Conservation (phyloP, 2,113 vertebrate genomes). For the Abramis brama region DNA sequence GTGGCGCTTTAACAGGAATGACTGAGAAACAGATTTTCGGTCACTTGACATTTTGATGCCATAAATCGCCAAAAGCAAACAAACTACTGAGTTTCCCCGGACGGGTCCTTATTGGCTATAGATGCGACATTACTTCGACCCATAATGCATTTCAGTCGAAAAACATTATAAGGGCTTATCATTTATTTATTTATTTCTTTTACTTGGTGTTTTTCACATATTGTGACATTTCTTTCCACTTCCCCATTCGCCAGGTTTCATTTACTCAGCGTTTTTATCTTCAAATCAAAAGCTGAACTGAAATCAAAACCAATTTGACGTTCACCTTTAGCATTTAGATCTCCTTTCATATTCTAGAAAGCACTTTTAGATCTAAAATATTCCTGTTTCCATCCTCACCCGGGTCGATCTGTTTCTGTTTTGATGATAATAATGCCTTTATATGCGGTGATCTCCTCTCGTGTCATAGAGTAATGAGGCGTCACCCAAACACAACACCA, state of each 20-base stretch:
- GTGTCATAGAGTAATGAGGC: background rate
- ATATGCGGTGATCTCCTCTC: background rate
- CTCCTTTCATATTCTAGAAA: background rate
- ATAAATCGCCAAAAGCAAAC: background rate
- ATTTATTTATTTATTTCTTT: constrained; percentile 33
- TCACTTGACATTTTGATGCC: background rate
- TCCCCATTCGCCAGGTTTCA: background rate
- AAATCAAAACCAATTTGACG: background rate
- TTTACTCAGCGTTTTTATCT: background rate
- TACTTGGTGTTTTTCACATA: constrained; percentile 12
- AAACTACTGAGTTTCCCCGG: constrained; percentile 15
- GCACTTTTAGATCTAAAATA: background rate
- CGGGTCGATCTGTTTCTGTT: background rate
- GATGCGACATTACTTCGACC: constrained; percentile 41
- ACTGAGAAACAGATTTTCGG: background rate
- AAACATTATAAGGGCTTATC: constrained; percentile 48
- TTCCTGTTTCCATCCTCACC: background rate
- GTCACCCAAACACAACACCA: background rate
- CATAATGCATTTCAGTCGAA: constrained; percentile 24
- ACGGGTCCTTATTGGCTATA: background rate
- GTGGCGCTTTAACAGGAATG: background rate
- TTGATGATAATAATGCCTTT: background rate
- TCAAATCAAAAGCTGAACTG: background rate
- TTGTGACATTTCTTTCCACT: background rate
- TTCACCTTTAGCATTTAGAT: background rate